Percentiles rank a stretch among this genome's conserved stretches.
Conservation (phyloP, 2,113 vertebrate genomes). For the Malurus alboscapulatus region DNA sequence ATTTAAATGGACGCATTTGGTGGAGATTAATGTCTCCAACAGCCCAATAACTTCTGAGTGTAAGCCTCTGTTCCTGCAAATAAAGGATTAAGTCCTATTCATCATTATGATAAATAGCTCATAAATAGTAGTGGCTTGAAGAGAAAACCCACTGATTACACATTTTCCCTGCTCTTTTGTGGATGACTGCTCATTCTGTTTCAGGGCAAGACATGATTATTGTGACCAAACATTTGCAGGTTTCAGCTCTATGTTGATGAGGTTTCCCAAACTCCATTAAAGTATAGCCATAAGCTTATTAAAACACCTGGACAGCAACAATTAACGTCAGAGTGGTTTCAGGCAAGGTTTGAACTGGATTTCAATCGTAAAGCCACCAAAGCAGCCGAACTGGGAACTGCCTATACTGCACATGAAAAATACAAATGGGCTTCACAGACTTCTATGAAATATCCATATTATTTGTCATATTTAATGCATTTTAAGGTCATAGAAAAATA, state of each 20-base stretch:
- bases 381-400: background rate
- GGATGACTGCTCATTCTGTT: background rate
- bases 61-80: background rate
- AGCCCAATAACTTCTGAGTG: background rate
- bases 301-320: slow-evolving; percentile 4
- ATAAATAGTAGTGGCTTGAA: background rate
- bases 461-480: slow-evolving; percentile 26
- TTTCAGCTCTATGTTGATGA: background rate
- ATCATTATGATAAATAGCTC: background rate
- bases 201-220: slow-evolving; percentile 2
- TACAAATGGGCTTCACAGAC: background rate
- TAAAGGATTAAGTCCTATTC: background rate
- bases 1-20: background rate
- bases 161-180: background rate
- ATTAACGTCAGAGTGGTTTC: slow-evolving; percentile 19
- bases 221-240: slow-evolving; percentile 4
- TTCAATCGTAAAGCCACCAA: background rate
- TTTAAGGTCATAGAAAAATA: slow-evolving; percentile 31
- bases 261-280: slow-evolving; percentile 1
- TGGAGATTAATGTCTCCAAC: background rate
- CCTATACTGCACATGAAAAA: background rate
- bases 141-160: background rate
- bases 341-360: background rate
- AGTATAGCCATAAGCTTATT: slow-evolving; percentile 14
- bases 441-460: background rate